Percentiles rank a stretch among this genome's conserved stretches.
Evolutionary conservation across 2,888 invertebrate genomes (phyloP).

Genomic region (Ochlodes sylvanus): DNA sequence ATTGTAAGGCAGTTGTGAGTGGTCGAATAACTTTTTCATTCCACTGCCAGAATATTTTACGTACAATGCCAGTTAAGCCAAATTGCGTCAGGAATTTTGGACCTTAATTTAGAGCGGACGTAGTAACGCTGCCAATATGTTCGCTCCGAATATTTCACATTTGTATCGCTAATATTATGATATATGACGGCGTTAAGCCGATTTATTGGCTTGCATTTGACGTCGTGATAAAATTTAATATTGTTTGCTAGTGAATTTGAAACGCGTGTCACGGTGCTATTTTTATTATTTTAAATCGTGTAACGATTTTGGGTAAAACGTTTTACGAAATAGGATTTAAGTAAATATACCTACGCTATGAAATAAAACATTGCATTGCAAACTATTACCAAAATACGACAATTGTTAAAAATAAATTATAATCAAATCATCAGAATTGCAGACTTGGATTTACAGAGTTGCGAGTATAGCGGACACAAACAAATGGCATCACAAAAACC

Average conservation of each 20-base stretch:
- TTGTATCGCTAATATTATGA: constrained; percentile 27
- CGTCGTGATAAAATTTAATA: constrained; percentile 21
- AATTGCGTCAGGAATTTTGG: constrained; percentile 28
- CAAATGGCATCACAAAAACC: too few species aligned
- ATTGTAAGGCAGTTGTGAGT: constrained; percentile 30
- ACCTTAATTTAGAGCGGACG: constrained; percentile 22
- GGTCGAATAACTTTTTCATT: constrained; percentile 31
- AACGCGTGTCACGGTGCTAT: constrained; percentile 19
- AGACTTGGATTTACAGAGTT: too few species aligned
- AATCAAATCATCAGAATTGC: too few species aligned
- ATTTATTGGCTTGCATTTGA: constrained; percentile 31
- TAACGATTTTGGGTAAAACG: too few species aligned
- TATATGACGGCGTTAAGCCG: constrained; percentile 30
- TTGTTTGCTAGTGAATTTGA: constrained; percentile 25
- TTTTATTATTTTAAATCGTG: constrained; percentile 21
- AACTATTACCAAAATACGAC: too few species aligned
- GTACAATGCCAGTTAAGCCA: constrained; percentile 19
- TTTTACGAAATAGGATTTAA: too few species aligned
- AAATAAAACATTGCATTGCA: too few species aligned
- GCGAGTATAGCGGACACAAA: too few species aligned
- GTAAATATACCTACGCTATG: too few species aligned
- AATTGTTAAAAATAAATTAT: too few species aligned
- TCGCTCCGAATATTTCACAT: constrained; percentile 30
- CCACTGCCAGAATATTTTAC: constrained; percentile 25
- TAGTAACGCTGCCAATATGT: constrained; percentile 30